Percentiles rank a stretch among this genome's conserved stretches.
phyloP scores from a whole-genome alignment of 2,113 vertebrate species.

The Suricata suricatta region DNA sequence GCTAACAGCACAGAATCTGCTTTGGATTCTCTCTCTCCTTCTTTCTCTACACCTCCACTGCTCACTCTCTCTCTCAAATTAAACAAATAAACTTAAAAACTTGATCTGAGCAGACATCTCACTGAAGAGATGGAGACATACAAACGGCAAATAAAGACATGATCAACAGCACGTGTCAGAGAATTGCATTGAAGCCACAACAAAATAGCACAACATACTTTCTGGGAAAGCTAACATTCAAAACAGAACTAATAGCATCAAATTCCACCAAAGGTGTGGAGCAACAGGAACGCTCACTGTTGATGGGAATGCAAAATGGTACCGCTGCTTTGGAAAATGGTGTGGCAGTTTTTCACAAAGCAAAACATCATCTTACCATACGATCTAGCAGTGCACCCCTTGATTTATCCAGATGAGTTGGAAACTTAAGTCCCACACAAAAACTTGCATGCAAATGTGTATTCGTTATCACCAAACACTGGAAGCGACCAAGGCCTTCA shows the following conservation, averaged over 20 bases:
- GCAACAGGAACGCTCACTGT: not conserved
- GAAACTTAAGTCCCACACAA: not conserved
- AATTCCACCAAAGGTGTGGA: not conserved
- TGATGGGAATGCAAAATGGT: not conserved
- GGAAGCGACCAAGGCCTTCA: not conserved
- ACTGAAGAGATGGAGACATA: not conserved
- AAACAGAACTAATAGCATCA: not conserved
- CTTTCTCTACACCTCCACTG: no score
- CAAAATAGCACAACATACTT: not conserved
- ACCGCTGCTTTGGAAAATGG: not conserved
- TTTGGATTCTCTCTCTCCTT: no score
- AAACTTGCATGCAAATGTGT: not conserved
- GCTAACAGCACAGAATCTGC: no score
- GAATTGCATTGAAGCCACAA: not conserved
- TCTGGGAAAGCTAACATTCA: not conserved
- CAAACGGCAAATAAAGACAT: not conserved
- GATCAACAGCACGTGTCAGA: not conserved
- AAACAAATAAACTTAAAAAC: not conserved
- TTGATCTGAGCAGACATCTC: not conserved
- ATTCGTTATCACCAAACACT: not conserved
- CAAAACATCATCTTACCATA: not conserved
- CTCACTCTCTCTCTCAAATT: no score
- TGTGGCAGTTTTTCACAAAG: not conserved
- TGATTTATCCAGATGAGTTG: not conserved
- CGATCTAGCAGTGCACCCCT: not conserved